Base-by-base conservation (phyloP, 2,797 vertebrate species). In the Tadarida brasiliensis region DNA sequence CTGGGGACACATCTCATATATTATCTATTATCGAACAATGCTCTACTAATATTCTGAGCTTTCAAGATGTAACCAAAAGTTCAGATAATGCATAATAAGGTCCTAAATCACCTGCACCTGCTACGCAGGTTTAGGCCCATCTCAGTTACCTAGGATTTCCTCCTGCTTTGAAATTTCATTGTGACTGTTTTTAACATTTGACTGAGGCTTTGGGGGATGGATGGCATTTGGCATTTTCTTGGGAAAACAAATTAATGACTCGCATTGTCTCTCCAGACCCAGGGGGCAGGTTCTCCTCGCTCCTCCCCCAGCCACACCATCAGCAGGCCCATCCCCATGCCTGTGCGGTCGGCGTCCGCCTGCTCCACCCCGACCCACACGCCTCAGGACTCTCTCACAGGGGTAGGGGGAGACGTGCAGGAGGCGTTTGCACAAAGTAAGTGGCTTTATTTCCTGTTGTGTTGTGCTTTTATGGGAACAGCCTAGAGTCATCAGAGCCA, bases 341-440 rank as follows among this genome's bases (percentile, higher is more conserved):
- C 99, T 2, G 99, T 99, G 98, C 98, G 99, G 94, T 99, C 99
- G 1, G 99, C 99, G 16, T 99, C 99, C 0, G 98, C 99, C 96
- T 98, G 99, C 98, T 99, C 99, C 73, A 99, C 99, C 81, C 99
- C 99, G 8, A 99, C 99, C 91, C 99, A 99, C 91, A 99, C 98
- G 49, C 99, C 99, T 98, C 99, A 99, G 99, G 99, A 99, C 98
- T 99, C 99, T 6, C 99, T 99, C 97, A 99, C 99, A 3, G 99
- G 99, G 17, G 99, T 99, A 82, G 99, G 99, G 97, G 99, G 99
- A 98, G 99, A 99, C 3, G 99, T 99, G 80, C 99, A 99, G 97
- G 99, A 99, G 98, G 99, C 99, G 92, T 99, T 99, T 96, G 99
- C 99, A 97, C 99, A 99, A 97, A 99, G 99, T 99, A 99, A 98